Base-by-base conservation (phyloP, 2,113 vertebrate genomes). In the Fulica atra region DNA sequence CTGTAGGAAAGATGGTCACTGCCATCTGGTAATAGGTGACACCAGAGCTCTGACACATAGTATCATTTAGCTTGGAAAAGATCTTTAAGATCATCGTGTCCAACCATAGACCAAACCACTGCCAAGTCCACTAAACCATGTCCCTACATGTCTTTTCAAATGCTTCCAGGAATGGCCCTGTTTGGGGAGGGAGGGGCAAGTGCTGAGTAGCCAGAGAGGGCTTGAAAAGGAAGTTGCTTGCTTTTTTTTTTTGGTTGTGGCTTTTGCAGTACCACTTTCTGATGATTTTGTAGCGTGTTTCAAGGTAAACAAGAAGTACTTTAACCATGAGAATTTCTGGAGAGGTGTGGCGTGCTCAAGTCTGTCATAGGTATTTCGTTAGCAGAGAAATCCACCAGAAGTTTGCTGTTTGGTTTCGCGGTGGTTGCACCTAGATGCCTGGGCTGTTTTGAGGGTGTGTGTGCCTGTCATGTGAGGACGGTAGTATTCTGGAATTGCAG, bases 341-440 rank as follows among this genome's bases (percentile, higher is more conserved):
- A 2, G 7, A 19, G 9, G 4, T 18, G 3, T 26, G 44, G 29
- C 0, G 0, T 60, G 36, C 36, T 84, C 29, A 19, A 35, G 11
- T 46, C 9, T 38, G 2, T 40, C 1, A 1, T 2, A 48, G 51
- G 4, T 36, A 19, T 13, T 76, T 81, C n/a, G 61, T 50, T 19
- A 44, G 70, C 51, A 69, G 78, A 31, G 44, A 44, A 88, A 72
- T 36, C 51, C 61, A 35, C 12, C 24, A 1, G 33, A 53, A 78
- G 18, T 68, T 71, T 83, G 17, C 54, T 61, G 16, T 40, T 59
- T 29, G 54, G 23, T 44, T 82, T 82, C 76, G 51, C 61, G 70
- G 35, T 24, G 68, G 44, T 28, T 76, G 51, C 70, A 48, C 60
- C 28, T 72, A 9, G 51, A 42, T 42, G 31, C 36, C 61, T 31